Conservation (phyloP, 2,797 vertebrate species). For the Thamnophis elegans region DNA sequence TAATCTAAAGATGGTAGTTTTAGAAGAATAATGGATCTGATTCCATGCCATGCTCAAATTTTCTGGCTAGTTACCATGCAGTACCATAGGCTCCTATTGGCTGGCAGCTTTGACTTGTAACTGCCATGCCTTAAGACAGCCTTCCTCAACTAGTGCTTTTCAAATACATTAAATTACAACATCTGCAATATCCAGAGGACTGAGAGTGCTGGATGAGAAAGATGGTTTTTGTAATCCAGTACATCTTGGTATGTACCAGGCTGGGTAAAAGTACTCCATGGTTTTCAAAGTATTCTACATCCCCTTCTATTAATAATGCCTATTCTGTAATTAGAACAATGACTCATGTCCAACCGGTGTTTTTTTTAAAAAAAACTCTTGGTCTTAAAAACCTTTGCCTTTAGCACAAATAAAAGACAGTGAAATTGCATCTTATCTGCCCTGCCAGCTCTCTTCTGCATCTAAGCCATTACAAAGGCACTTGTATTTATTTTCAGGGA, state of each 20-base stretch:
- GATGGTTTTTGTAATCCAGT: background rate
- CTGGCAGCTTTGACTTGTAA: background rate
- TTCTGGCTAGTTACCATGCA: background rate
- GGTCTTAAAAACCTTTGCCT: background rate
- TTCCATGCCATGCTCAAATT: background rate
- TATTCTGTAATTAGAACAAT: background rate
- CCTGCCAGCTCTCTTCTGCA: background rate
- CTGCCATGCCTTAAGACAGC: background rate
- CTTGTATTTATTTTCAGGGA: background rate
- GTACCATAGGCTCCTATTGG: background rate
- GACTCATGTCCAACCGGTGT: background rate
- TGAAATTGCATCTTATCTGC: background rate
- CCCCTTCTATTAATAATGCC: background rate
- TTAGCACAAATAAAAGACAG: background rate
- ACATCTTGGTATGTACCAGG: background rate
- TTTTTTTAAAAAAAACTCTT: background rate
- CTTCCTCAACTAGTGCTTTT: background rate
- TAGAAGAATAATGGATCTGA: background rate
- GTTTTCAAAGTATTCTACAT: background rate
- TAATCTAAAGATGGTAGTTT: background rate
- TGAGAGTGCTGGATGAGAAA: background rate
- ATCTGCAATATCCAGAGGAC: background rate
- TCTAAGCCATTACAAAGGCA: background rate
- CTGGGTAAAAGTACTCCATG: background rate
- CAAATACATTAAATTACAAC: background rate